Evolutionary conservation across 2,113 vertebrate species (phyloP).

Genomic region (Stigmatopora nigra): DNA sequence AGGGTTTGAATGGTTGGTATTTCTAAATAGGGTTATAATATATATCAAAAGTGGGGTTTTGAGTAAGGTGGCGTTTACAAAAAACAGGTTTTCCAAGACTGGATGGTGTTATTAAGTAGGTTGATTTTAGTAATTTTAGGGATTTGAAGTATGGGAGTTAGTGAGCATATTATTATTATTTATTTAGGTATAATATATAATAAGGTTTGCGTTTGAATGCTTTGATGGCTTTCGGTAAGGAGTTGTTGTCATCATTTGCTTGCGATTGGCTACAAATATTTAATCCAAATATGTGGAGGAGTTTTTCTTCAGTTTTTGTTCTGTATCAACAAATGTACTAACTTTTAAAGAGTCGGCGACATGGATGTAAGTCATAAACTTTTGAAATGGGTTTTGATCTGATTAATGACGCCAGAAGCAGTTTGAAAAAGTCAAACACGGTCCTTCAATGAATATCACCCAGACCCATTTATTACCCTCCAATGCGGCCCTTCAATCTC

Average conservation of each 20-base stretch:
- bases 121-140: background rate
- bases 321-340: background rate
- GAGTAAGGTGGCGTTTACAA: background rate
- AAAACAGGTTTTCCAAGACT: background rate
- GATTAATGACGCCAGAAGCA: constrained; percentile 32
- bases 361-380: background rate
- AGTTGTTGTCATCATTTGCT: no score
- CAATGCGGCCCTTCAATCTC: constrained; percentile 45
- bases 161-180: no score
- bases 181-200: no score
- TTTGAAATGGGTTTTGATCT: background rate
- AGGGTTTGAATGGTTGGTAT: background rate
- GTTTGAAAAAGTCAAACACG: constrained; percentile 2
- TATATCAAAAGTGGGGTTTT: background rate
- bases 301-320: background rate
- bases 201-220: no score
- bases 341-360: background rate
- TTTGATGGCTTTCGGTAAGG: no score
- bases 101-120: background rate
- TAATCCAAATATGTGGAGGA: no score
- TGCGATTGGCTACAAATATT: no score
- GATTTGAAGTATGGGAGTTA: background rate
- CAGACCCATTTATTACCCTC: constrained; percentile 53
- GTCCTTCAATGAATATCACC: constrained; percentile 35
- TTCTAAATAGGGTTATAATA: background rate